Evolutionary conservation across 2,888 invertebrate genomes (phyloP).

Genomic region (Tipula confusa): DNA sequence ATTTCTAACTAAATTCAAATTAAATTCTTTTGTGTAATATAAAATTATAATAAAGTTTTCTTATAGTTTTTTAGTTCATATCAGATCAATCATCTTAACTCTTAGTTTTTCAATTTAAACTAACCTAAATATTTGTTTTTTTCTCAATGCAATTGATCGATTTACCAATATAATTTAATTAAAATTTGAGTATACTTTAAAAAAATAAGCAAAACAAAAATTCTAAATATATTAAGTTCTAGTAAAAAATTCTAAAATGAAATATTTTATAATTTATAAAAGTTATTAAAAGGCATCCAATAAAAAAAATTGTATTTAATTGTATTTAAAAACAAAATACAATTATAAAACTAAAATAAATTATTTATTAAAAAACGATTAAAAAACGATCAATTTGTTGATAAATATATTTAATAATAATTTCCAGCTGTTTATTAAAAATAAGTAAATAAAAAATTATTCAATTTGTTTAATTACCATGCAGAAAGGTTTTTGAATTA

Average conservation of each 20-base stretch:
- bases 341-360: background rate
- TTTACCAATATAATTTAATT: background rate
- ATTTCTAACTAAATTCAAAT: background rate
- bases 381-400: background rate
- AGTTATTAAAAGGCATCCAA: background rate
- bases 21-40: background rate
- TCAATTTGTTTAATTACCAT: background rate
- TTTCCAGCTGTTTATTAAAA: background rate
- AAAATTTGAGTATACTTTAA: background rate
- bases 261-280: background rate
- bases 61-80: background rate
- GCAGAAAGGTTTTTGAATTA: background rate
- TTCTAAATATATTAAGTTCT: background rate
- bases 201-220: background rate
- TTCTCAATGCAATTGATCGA: background rate
- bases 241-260: background rate
- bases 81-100: background rate
- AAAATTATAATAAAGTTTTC: too few relatives aligned
- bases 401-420: background rate
- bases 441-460: background rate
- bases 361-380: background rate
- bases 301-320: background rate
- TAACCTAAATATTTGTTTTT: background rate
- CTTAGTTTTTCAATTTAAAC: background rate
- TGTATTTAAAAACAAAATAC: background rate